Percentiles rank a stretch among this genome's conserved stretches.
These are phyloP conservation scores for Acanthisitta chloris DNA, from an alignment of 2,113 vertebrate species.

Conservation along the genomic window DNA sequence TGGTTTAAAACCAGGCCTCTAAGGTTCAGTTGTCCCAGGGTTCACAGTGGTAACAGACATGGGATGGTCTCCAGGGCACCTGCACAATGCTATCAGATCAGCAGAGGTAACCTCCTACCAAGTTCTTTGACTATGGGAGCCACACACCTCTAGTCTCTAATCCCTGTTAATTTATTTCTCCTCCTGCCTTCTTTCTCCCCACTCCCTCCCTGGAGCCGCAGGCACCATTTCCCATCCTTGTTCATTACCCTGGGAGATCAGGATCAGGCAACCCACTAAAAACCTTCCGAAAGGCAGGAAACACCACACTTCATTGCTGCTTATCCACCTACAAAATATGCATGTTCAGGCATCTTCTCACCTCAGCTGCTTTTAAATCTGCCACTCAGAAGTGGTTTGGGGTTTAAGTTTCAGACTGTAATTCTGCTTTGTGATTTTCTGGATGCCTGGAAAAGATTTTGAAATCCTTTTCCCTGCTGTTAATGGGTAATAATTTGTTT, in stretches of 20 bases:
- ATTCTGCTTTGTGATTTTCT: background rate
- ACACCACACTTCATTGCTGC: background rate
- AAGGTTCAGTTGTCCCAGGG: background rate
- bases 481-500: background rate
- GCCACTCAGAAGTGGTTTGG: slow-evolving; percentile 8
- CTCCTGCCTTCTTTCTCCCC: background rate
- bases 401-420: background rate
- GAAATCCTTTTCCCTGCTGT: background rate
- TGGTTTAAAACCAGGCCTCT: background rate
- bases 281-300: background rate
- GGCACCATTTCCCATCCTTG: background rate
- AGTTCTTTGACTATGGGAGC: background rate
- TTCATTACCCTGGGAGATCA: background rate
- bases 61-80: background rate
- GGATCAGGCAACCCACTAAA: background rate
- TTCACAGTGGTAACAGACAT: background rate
- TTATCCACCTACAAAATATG: slow-evolving; percentile 12
- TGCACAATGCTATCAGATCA: fast-evolving
- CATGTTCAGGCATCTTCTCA: slow-evolving; percentile 20
- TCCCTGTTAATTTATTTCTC: background rate
- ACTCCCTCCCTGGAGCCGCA: background rate
- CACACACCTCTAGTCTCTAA: background rate
- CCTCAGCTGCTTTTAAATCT: background rate
- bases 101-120: background rate
- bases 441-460: background rate